phyloP scores from a whole-genome alignment of 2,888 invertebrate genomes.

The Brachyptera putata region DNA sequence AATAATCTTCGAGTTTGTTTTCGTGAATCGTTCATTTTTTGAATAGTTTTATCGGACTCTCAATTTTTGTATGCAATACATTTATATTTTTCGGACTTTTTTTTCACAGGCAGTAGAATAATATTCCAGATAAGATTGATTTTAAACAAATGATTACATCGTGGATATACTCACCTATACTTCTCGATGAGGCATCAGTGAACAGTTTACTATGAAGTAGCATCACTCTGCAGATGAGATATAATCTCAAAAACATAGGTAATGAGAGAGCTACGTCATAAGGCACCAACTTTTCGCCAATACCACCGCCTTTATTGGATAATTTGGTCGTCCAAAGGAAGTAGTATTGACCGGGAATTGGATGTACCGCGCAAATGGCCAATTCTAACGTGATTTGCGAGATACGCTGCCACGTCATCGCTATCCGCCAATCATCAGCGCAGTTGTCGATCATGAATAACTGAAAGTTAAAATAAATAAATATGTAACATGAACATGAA shows the following conservation, averaged over 20 bases:
- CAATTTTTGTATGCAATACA: no score
- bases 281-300: conserved; percentile 68
- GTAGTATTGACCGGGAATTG: conserved; percentile 93
- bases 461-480: conserved; percentile 48
- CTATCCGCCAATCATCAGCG: conserved; percentile 99
- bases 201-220: conserved; percentile 98
- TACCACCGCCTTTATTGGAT: conserved; percentile 73
- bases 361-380: conserved; percentile 94
- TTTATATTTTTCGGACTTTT: no score
- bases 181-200: conserved; percentile 96
- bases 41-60: no score
- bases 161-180: conserved; percentile 42
- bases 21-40: no score
- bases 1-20: no score
- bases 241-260: conserved; percentile 99
- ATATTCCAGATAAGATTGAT: no score
- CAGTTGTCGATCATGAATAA: conserved; percentile 99
- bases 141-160: no score
- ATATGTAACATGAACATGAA: no score
- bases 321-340: conserved; percentile 96
- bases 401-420: conserved; percentile 98
- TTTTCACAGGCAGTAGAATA: no score
- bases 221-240: conserved; percentile 99
- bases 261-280: conserved; percentile 96
- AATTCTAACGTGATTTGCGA: conserved; percentile 89